Evolutionary conservation across 2,888 invertebrate genomes (phyloP), one percentile per base, ranked within the genome.

Genomic region (Rhopalosiphum nymphaeae): DNA sequence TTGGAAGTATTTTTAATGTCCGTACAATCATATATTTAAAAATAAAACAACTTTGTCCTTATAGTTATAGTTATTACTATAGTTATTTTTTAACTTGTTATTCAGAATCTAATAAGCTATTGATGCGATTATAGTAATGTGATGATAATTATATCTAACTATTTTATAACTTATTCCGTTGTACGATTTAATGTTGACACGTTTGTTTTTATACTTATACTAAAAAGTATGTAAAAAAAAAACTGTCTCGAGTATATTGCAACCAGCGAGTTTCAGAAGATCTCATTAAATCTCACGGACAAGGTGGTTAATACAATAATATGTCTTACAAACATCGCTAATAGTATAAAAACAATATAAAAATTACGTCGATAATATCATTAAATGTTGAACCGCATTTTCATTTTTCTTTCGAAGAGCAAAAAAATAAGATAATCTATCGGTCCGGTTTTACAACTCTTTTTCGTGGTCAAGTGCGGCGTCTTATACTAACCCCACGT

Each of bases 371-470:
- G 91, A 85, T 91, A 91, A 44, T 84, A 5, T 53, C 53, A 4
- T 56, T 90, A 25, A 44, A 57, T 84, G 3, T 57, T 25, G 25
- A 26, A 25, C 49, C n/a, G 36, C 36, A 25, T 84, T 91, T 53
- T 91, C 86, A 49, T 87, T 92, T 84, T 92, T 61, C 44, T 49
- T 57, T 16, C 3, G 86, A 46, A 49, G 26, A 53, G 53, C 21
- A 49, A 87, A 87, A 49, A 21, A 86, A 29, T 25, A 46, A 36
- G 67, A 25, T 57, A 67, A 36, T 61, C 46, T 56, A 87, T 87
- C 36, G 49, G 36, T 92, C 92, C 87, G 87, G 92, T 87, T 92
- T 87, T 61, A 61, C 92, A 57, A 87, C 61, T 92, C 61, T 87
- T 26, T 29, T 56, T 13, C 42, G 42, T 16, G 25, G 57, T 86